Base-by-base conservation (phyloP, 2,113 vertebrate species). In the Fulmarus glacialis region DNA sequence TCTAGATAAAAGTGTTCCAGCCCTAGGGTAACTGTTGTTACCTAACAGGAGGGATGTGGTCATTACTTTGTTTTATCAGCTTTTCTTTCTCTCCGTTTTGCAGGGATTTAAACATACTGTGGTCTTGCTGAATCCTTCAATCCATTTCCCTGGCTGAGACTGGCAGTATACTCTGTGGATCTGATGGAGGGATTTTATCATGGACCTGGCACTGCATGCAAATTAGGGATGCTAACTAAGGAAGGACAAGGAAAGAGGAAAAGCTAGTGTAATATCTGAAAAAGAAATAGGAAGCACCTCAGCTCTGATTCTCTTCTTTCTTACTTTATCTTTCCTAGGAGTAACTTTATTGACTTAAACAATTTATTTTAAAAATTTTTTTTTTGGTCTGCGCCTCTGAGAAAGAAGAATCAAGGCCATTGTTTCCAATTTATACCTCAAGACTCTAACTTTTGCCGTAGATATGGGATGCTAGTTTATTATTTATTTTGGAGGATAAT, bases 401-500 rank as follows among this genome's bases (percentile, higher is more conserved):
- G 38, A 43, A 48, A 88, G 59, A 91, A 73, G 15, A 90, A 47
- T 85, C 90, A 97, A 92, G 90, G 88, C 93, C 47, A 64, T 77
- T 87, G 29, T 52, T 93, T 93, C 48, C 45, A 82, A 6, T 74
- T 70, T 74, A 30, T 55, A 43, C 15, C 22, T 82, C 66, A 68
- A 68, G 55, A 75, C 8, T 78, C 38, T 43, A 67, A 74, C 30
- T 89, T 90, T 87, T 84, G 17, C 52, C 15, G 15, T 29, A 79
- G 77, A 79, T 48, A 68, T 8, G 42, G 19, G 20, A 42, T 58
- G 15, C 6, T 55, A 59, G 45, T 73, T 91, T 90, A 73, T 85
- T 93, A 70, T 87, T 93, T 96, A 95, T 85, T 93, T 90, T 75
- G 53, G n/a, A 70, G n/a, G 58, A 96, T 95, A 93, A 95, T 88